These are phyloP conservation scores for Acleris literana DNA, from an alignment of 2,888 invertebrate species.

Conservation along the genomic window DNA sequence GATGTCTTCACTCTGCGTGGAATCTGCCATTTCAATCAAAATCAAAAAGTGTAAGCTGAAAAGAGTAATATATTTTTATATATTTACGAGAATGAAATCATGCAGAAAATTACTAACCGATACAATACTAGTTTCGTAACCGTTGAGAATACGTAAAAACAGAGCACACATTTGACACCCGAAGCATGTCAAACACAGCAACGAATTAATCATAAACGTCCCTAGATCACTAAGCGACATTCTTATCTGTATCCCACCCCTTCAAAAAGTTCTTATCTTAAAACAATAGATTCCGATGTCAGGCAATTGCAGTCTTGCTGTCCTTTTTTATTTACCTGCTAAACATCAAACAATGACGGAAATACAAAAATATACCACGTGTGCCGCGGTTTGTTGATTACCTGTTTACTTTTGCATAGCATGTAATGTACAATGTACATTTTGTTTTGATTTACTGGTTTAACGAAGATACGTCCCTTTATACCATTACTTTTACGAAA, in stretches of 20 bases:
- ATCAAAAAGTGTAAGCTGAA: too few relatives aligned
- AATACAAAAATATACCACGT: too few relatives aligned
- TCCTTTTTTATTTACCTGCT: neutral
- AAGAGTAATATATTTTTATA: too few relatives aligned
- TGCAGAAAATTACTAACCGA: too few relatives aligned
- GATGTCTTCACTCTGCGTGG: constrained; percentile 9
- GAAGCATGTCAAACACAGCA: constrained; percentile 4
- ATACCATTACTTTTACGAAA: neutral
- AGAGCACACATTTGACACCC: neutral
- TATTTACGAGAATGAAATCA: too few relatives aligned
- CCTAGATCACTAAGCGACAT: too few relatives aligned
- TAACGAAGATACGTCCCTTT: too few relatives aligned
- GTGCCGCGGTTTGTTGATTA: neutral
- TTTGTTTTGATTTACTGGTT: neutral
- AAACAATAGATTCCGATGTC: too few relatives aligned
- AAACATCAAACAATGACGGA: too few relatives aligned
- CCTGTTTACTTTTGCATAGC: neutral
- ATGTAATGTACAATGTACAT: neutral
- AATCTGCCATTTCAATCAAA: constrained; percentile 10
- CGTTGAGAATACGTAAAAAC: neutral
- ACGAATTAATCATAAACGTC: too few relatives aligned
- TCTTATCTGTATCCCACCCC: too few relatives aligned
- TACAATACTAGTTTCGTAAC: neutral
- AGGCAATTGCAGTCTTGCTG: constrained; percentile 6
- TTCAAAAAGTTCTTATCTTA: too few relatives aligned